phyloP scores from a whole-genome alignment of 2,888 invertebrate species.

The Cerastoderma edule region DNA sequence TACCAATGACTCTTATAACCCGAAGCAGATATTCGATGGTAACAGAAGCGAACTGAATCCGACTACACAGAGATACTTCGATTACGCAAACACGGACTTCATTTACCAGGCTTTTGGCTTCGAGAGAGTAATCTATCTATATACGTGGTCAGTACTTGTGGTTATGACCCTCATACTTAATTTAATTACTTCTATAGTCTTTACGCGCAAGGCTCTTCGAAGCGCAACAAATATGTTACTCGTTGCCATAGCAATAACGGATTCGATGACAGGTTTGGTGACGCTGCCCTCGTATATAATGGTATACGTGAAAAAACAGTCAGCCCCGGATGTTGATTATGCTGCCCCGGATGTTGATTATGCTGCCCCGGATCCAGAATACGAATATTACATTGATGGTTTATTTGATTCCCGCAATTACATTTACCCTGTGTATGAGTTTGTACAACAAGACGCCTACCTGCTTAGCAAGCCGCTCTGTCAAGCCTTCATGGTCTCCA shows the following conservation, averaged over 20 bases:
- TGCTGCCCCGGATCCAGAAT: neutral
- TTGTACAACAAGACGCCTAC: slow-evolving; percentile 10
- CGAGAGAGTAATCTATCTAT: slow-evolving; percentile 44
- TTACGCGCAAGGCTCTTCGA: slow-evolving; percentile 45
- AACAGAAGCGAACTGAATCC: no score
- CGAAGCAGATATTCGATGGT: no score
- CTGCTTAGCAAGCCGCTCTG: slow-evolving; percentile 24
- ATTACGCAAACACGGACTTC: neutral
- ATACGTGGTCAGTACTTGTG: slow-evolving; percentile 44
- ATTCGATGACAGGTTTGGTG: slow-evolving; percentile 53
- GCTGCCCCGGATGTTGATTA: neutral
- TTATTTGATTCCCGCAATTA: neutral
- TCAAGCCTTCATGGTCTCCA: slow-evolving; percentile 41
- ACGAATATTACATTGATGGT: neutral
- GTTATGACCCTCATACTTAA: slow-evolving; percentile 39
- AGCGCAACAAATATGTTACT: slow-evolving; percentile 39
- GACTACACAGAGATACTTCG: no score
- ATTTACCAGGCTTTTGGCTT: slow-evolving; percentile 27
- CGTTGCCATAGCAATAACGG: slow-evolving; percentile 50
- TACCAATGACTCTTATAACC: no score
- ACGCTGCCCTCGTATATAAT: slow-evolving; percentile 43
- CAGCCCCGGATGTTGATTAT: neutral
- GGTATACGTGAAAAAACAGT: slow-evolving; percentile 19
- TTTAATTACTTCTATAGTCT: slow-evolving; percentile 34
- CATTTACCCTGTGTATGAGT: neutral